Evolutionary conservation across 2,113 vertebrate genomes (phyloP), one percentile per base, ranked within the genome.

Genomic region (Larimichthys polyactis): DNA sequence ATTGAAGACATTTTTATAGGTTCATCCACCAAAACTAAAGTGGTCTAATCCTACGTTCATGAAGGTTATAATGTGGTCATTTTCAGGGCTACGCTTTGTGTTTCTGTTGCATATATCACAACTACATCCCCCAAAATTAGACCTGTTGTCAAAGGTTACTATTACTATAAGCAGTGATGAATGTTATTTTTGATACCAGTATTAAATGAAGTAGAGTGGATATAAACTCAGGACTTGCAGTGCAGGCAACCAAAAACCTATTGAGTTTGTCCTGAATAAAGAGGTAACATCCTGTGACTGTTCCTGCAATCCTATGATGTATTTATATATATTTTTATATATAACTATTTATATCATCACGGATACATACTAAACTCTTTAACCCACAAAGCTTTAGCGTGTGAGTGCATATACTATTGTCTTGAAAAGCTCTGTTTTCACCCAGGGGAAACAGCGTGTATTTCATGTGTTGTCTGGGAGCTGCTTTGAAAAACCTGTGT

Each of bases 391-490:
- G 27, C 27, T 14, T 6, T 12, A 51, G 22, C 24, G 32, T 55
- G 52, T 52, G 32, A 32, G 40, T 44, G 16, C 27, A 36, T 48
- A 27, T 27, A 32, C 71, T 66, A 48, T 80, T 89, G 76, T 84
- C 71, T 71, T 32, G 27, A 70, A 73, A 74, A 46, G 62, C 36
- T 68, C 32, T 0, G 17, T 72, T 40, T 78, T 69, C 29, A 52
- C 57, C 59, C 16, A 22, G 24, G 17, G 66, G 36, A 74, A 64
- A 68, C 52, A 52, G 43, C 16, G 2, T 49, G 40, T 71, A 65
- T 51, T 86, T 74, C 71, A 79, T 83, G 72, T 83, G 57, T 16
- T 77, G 78, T 71, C 49, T 76, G 69, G 67, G 14, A 79, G 74
- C 73, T 60, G 68, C 83, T 83, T 69, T 78, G 60, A 74, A 77